Conservation (phyloP, 2,888 invertebrate species). For the Choreutis nemorana region DNA sequence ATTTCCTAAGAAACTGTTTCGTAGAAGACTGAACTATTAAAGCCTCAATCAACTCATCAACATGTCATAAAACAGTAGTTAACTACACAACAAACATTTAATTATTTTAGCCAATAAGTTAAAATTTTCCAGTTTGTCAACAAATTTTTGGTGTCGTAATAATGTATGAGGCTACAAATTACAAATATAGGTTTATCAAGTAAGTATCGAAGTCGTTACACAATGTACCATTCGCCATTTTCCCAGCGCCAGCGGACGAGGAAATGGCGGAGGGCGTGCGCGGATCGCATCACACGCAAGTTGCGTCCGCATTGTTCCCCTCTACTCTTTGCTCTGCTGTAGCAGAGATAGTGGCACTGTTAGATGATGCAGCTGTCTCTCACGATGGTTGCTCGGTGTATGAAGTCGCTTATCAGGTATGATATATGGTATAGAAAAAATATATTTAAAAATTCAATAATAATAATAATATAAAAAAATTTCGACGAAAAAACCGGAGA, state of each 20-base stretch:
- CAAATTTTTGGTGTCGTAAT: too few species aligned
- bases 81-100: too few species aligned
- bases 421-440: not conserved
- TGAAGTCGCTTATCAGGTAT: slow-evolving; percentile 93
- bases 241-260: slow-evolving; percentile 56
- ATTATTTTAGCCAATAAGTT: too few species aligned
- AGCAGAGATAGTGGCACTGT: slow-evolving; percentile 89
- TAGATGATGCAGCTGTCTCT: slow-evolving; percentile 97
- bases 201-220: too few species aligned
- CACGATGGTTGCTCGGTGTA: slow-evolving; percentile 95
- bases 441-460: not conserved
- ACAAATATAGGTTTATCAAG: too few species aligned
- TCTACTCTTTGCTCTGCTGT: slow-evolving; percentile 96
- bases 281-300: slow-evolving; percentile 84
- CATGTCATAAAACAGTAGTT: too few species aligned
- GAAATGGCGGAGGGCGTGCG: slow-evolving; percentile 75
- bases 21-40: too few species aligned
- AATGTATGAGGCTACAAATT: too few species aligned
- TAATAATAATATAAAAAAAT: too few species aligned
- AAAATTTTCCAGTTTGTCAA: too few species aligned
- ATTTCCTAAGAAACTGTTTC: not conserved
- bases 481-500: too few species aligned
- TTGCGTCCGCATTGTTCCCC: slow-evolving; percentile 95
- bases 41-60: too few species aligned
- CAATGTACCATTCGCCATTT: not conserved